Evolutionary conservation across 2,797 vertebrate genomes (phyloP), one percentile per base, ranked within the genome.

Genomic region (Lacerta bilineata): DNA sequence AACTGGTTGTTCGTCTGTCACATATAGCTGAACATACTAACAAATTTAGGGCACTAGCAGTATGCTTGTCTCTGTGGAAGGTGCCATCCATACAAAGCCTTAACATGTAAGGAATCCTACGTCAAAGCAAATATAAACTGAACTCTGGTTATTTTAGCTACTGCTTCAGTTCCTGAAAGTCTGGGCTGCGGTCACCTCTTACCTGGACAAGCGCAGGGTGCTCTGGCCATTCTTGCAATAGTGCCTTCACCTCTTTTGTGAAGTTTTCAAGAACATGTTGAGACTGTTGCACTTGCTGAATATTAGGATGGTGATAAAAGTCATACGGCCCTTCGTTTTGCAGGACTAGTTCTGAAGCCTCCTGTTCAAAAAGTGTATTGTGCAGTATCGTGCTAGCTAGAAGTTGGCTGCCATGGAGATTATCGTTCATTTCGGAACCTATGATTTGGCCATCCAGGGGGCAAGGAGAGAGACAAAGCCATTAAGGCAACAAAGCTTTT

Each of bases 161-260:
- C 11, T 50, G 50, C 13, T 76, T 69, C 83, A 66, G 64, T 41
- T 3, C 43, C 13, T 41, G 78, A 46, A 41, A 25, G 17, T 72
- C 39, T 85, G 6, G 10, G 36, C 4, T 88, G 11, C 77, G 3
- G 3, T 43, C 20, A 2, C 80, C 76, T 86, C 85, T 89, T 91
- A 99, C 99, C 98, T 99, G 98, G 76, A 98, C 77, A 29, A 99
- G 98, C 0, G 97, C 98, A 0, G 99, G 98, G 93, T 99, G 99
- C 1, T 98, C 99, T 0, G 99, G 98, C 99, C 99, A 99, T 43
- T 99, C 98, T 68, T 97, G 95, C 36, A 99, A 95, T 23, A 98
- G 96, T 71, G 91, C 91, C 66, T 92, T 97, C 80, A 99, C 97
- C 3, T 97, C 97, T 27, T 93, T 95, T 50, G 93, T 95, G 92